A percentile compares a stretch with the other conserved stretches of the same genome.
phyloP scores from a whole-genome alignment of 2,113 vertebrate species.

The Chloebia gouldiae region DNA sequence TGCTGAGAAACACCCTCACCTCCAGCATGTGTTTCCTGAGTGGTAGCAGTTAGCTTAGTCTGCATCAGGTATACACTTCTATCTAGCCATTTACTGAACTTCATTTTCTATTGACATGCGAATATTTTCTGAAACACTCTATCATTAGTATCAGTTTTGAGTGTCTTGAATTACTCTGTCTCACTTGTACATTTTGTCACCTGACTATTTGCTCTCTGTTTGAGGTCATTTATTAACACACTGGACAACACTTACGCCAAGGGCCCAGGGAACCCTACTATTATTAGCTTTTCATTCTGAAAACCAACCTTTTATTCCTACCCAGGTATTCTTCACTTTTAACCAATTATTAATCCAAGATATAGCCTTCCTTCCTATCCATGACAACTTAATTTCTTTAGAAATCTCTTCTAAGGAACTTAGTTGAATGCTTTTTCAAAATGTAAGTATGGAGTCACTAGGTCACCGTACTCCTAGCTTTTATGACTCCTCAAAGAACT shows the following conservation, averaged over 20 bases:
- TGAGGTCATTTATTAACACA: not conserved
- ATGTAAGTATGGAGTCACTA: not conserved
- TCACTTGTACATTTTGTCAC: not conserved
- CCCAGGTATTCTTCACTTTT: not conserved
- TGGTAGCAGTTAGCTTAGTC: not conserved
- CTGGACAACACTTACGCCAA: not conserved
- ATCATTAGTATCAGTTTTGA: not conserved
- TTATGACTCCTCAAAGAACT: not conserved
- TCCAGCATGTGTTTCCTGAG: not conserved
- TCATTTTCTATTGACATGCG: not conserved
- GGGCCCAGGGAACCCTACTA: not conserved
- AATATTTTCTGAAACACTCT: not conserved
- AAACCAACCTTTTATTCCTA: not conserved
- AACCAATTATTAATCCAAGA: not conserved
- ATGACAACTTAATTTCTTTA: slow-evolving; percentile 1
- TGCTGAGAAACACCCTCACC: not conserved
- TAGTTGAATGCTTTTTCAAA: not conserved
- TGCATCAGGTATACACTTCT: not conserved
- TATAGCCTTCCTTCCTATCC: not conserved
- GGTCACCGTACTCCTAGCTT: not conserved
- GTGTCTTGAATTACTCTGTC: not conserved
- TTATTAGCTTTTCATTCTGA: not conserved
- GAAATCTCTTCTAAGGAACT: not conserved
- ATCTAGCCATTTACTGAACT: not conserved
- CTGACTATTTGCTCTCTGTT: not conserved